Conservation (phyloP, 2,797 vertebrate genomes). For the Microtus obscurus region DNA sequence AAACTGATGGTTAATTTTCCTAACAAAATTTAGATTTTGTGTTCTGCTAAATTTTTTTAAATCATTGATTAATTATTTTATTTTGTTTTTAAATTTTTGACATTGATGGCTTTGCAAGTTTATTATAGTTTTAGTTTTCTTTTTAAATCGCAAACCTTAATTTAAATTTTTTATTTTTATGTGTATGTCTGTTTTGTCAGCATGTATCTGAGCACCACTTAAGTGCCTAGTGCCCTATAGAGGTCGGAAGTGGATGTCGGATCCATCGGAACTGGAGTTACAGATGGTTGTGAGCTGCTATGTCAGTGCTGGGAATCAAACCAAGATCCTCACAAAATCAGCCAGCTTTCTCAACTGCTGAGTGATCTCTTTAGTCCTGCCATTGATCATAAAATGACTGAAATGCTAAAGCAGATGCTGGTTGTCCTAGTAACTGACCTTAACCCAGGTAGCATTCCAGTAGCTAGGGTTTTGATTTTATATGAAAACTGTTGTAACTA, state of each 20-base stretch:
- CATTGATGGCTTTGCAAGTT: slow-evolving; percentile 53
- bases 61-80: slow-evolving; percentile 63
- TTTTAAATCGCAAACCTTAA: slow-evolving; percentile 54
- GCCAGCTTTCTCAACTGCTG: background rate
- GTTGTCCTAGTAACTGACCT: slow-evolving; percentile 61
- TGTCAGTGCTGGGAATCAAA: background rate
- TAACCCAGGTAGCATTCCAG: slow-evolving; percentile 37
- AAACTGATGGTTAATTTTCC: slow-evolving; percentile 61
- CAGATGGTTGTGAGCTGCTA: background rate
- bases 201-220: background rate
- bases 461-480: slow-evolving; percentile 59
- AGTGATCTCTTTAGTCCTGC: background rate
- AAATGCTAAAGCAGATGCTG: slow-evolving; percentile 63
- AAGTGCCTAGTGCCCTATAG: background rate
- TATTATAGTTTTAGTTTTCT: slow-evolving; percentile 53
- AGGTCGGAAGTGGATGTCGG: background rate
- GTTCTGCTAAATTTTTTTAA: slow-evolving; percentile 65
- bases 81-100: slow-evolving; percentile 65
- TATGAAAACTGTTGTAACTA: slow-evolving; percentile 56
- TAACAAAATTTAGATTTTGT: slow-evolving; percentile 42
- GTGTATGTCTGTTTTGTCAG: background rate
- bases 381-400: slow-evolving; percentile 47
- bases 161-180: background rate
- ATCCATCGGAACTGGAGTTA: background rate
- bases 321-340: background rate